phyloP scores from a whole-genome alignment of 2,113 vertebrate genomes.

The Thymallus thymallus region DNA sequence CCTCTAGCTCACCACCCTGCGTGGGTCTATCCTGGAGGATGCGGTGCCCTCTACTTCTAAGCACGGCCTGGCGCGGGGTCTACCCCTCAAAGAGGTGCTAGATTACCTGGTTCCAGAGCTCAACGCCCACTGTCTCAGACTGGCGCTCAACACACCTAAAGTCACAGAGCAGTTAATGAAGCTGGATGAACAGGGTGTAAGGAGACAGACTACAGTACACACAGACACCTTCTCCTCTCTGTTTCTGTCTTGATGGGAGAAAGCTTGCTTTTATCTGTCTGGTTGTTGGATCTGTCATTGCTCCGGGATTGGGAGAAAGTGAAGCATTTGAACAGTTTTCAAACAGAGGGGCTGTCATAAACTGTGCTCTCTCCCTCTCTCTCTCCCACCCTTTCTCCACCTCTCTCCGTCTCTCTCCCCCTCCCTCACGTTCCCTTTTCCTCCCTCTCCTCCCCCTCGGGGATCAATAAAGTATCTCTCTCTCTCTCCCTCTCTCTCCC shows the following conservation, averaged over 20 bases:
- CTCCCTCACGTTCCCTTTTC: too few relatives aligned
- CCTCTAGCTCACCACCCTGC: slow-evolving; percentile 88
- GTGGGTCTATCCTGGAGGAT: slow-evolving; percentile 93
- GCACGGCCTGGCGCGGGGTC: slow-evolving; percentile 89
- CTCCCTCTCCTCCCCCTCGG: too few relatives aligned
- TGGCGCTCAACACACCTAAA: slow-evolving; percentile 97
- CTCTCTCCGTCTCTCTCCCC: accelerated
- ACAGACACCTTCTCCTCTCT: not conserved
- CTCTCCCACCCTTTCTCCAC: too few relatives aligned
- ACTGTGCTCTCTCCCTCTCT: too few relatives aligned
- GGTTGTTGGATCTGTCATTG: too few relatives aligned
- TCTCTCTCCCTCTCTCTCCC: too few relatives aligned
- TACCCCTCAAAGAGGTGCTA: slow-evolving; percentile 96
- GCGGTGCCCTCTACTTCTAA: slow-evolving; percentile 94
- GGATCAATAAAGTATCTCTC: too few relatives aligned
- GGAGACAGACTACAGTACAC: slow-evolving; percentile 23
- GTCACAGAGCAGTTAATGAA: slow-evolving; percentile 99
- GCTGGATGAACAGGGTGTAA: slow-evolving; percentile 96
- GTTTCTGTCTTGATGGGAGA: too few relatives aligned
- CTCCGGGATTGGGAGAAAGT: too few relatives aligned
- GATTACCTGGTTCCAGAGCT: slow-evolving; percentile 94
- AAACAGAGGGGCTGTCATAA: too few relatives aligned
- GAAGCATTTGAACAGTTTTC: too few relatives aligned
- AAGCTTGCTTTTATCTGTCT: too few relatives aligned
- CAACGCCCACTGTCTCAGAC: slow-evolving; percentile 89